Base-by-base conservation (phyloP, 2,113 vertebrate genomes). In the Marmota monax region DNA sequence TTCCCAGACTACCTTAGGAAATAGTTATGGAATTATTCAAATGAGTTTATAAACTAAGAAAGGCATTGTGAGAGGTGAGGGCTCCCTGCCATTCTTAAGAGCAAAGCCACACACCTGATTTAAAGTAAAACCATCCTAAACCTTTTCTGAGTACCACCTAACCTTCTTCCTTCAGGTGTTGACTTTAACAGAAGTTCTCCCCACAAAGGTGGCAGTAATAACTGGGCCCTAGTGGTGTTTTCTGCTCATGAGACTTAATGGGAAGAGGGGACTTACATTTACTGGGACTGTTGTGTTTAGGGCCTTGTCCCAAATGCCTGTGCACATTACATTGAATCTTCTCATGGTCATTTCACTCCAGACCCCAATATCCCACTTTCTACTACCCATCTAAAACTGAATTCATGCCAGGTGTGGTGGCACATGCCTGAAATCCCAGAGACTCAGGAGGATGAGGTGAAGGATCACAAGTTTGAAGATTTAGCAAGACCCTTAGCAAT, bases 371-470 rank as follows among this genome's bases (percentile, higher is more conserved):
- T 78, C 37, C 27, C 61, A 88, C 45, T 92, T 32, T 32, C 37
- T 87, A 92, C 76, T 79, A n/a, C 42, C 72, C 42, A 88, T 73
- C 85, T 88, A 95, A 84, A 97, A 86, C 34, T 80, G 70, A 92
- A 84, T 22, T 79, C 56, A 72, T 32, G 34, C 16, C 67, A 17
- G 32, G 32, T 5, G 7, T 5, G 7, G 67, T 69, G 67, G 67
- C 34, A 34, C 14, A n/a, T 34, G 5, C 6, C 32, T 69, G 32
- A n/a, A 69, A 69, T 69, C 32, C 67, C 16, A 34, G 32, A 32
- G 16, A 34, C 14, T 69, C 34, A 7, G 32, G 65, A 67, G 65
- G 32, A 14, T 17, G 16, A 69, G 67, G 32, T 34, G 67, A 34
- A 69, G 32, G 67, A 22, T 69, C 14, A 34, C 32, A 14, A 69